These are phyloP conservation scores for Drosophila sproati DNA, from an alignment of 1,140 invertebrate genomes.

Conservation along the genomic window DNA sequence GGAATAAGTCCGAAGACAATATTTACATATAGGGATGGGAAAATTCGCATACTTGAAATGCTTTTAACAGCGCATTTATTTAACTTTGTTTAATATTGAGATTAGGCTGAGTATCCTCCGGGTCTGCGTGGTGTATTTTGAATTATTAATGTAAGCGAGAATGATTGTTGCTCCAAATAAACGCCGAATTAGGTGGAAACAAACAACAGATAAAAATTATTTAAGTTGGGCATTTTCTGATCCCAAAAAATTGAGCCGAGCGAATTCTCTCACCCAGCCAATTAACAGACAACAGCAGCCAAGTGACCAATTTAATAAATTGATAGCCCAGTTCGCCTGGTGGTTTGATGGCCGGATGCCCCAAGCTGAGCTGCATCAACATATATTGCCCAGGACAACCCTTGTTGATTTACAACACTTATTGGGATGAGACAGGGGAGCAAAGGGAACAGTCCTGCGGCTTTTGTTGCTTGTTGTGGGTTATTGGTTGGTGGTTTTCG, in stretches of 20 bases:
- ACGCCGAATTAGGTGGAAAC: not conserved
- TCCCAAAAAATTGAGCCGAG: not conserved
- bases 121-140: conserved; percentile 2
- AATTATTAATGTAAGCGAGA: conserved; percentile 14
- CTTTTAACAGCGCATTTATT: conserved; percentile 65
- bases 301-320: conserved; percentile 29
- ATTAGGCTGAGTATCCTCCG: not conserved
- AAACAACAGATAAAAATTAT: conserved; percentile 2
- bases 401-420: conserved; percentile 25
- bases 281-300: conserved; percentile 13
- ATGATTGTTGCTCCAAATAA: not conserved
- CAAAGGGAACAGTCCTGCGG: conserved; percentile 10
- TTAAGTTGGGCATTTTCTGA: conserved; percentile 4
- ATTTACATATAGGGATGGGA: conserved; percentile 15
- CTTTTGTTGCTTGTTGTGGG: conserved; percentile 5
- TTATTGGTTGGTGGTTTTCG: not conserved
- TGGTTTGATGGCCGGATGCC: not conserved
- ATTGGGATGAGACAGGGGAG: not conserved
- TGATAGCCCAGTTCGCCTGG: conserved; percentile 13
- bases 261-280: conserved; percentile 14
- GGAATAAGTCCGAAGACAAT: conserved; percentile 23
- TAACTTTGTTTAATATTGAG: conserved; percentile 58
- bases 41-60: conserved; percentile 43
- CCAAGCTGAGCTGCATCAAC: conserved; percentile 7
- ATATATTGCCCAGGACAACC: conserved; percentile 7